phyloP scores from a whole-genome alignment of 2,113 vertebrate genomes.

The Urocolius indicus region DNA sequence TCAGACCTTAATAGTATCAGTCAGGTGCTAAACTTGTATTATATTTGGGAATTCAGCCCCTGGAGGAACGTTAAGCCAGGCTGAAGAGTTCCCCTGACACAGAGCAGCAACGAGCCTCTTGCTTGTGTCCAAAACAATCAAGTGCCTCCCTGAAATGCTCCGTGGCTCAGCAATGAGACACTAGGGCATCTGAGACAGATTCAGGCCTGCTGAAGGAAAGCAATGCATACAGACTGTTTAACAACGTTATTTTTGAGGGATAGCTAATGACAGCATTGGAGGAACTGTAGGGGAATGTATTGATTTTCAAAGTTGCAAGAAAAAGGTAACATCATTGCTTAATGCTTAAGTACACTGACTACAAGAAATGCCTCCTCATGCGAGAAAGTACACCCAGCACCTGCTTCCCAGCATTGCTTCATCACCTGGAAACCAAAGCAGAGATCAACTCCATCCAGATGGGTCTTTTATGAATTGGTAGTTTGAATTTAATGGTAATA shows the following conservation, averaged over 20 bases:
- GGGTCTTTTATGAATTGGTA: not conserved
- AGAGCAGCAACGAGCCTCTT: not conserved
- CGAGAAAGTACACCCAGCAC: not conserved
- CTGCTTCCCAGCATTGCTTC: not conserved
- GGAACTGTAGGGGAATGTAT: not conserved
- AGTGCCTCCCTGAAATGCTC: not conserved
- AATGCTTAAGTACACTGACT: not conserved
- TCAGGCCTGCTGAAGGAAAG: not conserved
- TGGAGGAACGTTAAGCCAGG: not conserved
- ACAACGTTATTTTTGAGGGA: not conserved
- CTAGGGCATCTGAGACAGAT: not conserved
- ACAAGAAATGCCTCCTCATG: not conserved
- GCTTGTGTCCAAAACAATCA: not conserved
- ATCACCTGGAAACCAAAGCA: not conserved
- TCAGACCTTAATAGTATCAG: not conserved
- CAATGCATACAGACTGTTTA: not conserved
- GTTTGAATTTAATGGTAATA: not conserved
- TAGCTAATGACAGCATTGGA: not conserved
- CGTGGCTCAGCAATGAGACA: not conserved
- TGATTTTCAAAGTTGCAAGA: conserved; percentile 21
- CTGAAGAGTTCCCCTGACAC: not conserved
- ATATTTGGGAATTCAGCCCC: not conserved
- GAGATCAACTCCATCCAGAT: not conserved
- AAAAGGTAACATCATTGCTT: conserved; percentile 6
- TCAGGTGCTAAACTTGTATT: not conserved